Base-by-base conservation (phyloP, 2,113 vertebrate species). In the Periophthalmodon schlosseri region DNA sequence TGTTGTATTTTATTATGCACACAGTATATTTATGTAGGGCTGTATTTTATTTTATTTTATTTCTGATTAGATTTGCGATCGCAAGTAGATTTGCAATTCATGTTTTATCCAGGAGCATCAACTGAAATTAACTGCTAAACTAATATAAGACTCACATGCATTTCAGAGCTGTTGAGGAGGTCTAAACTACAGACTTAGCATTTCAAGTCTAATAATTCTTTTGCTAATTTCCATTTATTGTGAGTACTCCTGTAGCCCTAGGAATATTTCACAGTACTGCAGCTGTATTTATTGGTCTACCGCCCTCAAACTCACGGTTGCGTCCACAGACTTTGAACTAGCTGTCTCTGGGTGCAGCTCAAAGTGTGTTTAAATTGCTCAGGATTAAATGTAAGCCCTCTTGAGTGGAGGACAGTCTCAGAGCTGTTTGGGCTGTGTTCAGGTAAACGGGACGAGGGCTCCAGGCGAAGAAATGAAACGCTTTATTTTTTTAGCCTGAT, bases 371-470 rank as follows among this genome's bases (percentile, higher is more conserved):
- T 76, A 73, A 86, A 88, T 67, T 69, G 69, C 28, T 11, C 44
- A 44, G 72, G 79, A 86, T 82, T 78, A 73, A 52, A 77, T 69
- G 33, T 70, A 86, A 78, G 75, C 61, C 67, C 71, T 58, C 66
- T 76, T 12, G 46, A 28, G 69, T 3, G 11, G 63, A 23, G 68
- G 18, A 66, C 69, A 70, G 73, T 50, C 66, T 71, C 72, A 5
- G 50, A 18, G 24, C 73, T 61, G 73, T 82, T 73, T 73, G 73
- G 73, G 74, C 7, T 66, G 67, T 36, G 36, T 85, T 88, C 74
- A 83, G 76, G 84, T 78, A 49, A 73, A 70, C 36, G 24, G 54
- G 72, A 60, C 12, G 13, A 76, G 76, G 63, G 72, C 72, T 50
- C 20, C 57, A 63, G 76, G 71, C 84, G 76, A 72, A 82, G 23